phyloP scores from a whole-genome alignment of 2,113 vertebrate genomes.

The Tyrannus savana region DNA sequence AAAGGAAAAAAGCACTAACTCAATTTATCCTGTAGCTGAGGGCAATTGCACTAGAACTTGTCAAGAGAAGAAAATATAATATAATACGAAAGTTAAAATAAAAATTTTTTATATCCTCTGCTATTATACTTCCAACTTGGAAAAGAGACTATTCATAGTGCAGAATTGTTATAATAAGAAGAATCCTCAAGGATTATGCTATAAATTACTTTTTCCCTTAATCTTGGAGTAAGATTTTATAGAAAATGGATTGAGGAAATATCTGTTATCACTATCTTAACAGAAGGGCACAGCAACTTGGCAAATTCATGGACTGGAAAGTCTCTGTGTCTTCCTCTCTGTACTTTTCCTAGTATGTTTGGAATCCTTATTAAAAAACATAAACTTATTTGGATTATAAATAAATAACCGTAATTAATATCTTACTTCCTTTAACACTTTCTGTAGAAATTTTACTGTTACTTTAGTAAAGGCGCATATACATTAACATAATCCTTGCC shows the following conservation, averaged over 20 bases:
- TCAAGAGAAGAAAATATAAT: background rate
- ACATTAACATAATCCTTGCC: background rate
- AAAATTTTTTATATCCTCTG: background rate
- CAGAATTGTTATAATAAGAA: background rate
- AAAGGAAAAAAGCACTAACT: background rate
- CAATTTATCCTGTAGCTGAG: background rate
- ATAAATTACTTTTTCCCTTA: background rate
- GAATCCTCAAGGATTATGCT: fast-evolving
- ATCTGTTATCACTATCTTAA: background rate
- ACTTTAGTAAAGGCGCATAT: background rate
- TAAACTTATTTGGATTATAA: background rate
- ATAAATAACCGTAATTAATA: background rate
- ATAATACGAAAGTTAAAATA: background rate
- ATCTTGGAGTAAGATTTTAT: background rate
- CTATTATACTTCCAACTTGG: background rate
- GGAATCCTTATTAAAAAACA: background rate
- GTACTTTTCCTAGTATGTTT: background rate
- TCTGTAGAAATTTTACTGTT: background rate
- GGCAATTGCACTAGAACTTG: background rate
- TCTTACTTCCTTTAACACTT: background rate
- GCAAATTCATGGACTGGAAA: background rate
- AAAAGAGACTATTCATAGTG: background rate
- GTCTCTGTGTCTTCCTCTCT: background rate
- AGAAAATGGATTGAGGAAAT: background rate
- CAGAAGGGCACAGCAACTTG: background rate